Evolutionary conservation across 2,888 invertebrate species (phyloP).

Genomic region (Zootermopsis nevadensis): DNA sequence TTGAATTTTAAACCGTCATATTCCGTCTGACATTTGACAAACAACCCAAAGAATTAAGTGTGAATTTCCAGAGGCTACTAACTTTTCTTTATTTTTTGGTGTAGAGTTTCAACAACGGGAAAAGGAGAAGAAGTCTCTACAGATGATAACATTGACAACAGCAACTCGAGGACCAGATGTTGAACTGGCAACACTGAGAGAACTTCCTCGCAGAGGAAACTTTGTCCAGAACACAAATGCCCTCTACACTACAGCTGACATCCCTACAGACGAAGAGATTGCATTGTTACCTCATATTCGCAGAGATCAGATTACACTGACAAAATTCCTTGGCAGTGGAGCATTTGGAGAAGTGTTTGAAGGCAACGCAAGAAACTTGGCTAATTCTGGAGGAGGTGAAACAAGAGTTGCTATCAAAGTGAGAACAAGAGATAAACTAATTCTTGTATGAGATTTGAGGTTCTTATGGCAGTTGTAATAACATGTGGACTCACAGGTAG

Average conservation of each 20-base stretch:
- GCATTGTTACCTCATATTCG: constrained; percentile 86
- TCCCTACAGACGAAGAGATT: constrained; percentile 80
- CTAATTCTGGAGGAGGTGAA: constrained; percentile 67
- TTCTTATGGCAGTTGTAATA: no score
- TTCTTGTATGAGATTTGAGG: no score
- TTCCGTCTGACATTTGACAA: no score
- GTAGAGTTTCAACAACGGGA: constrained; percentile 73
- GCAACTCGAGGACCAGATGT: constrained; percentile 70
- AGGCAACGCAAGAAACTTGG: constrained; percentile 81
- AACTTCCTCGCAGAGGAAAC: constrained; percentile 77
- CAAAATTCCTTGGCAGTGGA: constrained; percentile 92
- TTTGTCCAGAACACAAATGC: constrained; percentile 87
- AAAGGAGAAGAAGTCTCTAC: constrained; percentile 77
- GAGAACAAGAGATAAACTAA: constrained; percentile 47
- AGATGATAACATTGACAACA: constrained; percentile 64
- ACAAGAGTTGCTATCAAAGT: constrained; percentile 94
- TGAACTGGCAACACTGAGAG: constrained; percentile 87
- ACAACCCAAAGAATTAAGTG: no score
- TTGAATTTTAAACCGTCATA: no score
- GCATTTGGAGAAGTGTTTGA: constrained; percentile 98
- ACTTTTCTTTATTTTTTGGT: constrained; percentile 52
- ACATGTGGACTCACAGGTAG: no score
- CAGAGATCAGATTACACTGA: constrained; percentile 86
- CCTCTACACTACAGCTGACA: constrained; percentile 73
- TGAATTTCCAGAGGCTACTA: no score